These are phyloP conservation scores for Smutsia gigantea DNA, from an alignment of 2,797 vertebrate species.

Conservation along the genomic window DNA sequence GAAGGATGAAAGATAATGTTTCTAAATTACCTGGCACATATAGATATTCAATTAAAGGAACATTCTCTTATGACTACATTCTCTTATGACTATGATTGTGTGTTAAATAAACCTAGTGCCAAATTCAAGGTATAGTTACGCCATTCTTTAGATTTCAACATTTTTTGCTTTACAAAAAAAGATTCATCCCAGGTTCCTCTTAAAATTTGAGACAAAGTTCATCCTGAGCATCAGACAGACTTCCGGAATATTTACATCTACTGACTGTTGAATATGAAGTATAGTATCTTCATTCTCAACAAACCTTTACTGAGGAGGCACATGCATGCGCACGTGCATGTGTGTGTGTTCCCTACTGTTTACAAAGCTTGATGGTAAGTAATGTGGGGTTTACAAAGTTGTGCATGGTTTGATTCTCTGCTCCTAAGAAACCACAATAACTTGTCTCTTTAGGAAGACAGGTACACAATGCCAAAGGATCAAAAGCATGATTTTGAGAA, in stretches of 20 bases:
- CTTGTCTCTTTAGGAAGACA: neutral
- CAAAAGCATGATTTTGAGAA: slow-evolving; percentile 29
- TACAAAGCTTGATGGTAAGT: neutral
- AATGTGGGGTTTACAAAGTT: neutral
- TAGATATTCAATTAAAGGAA: neutral
- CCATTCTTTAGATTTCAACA: neutral
- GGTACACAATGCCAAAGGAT: neutral
- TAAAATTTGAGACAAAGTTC: neutral
- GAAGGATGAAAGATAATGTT: neutral
- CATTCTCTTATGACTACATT: neutral
- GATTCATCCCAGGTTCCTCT: neutral
- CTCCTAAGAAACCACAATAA: neutral
- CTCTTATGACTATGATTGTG: neutral
- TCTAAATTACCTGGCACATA: neutral
- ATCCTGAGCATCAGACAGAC: neutral
- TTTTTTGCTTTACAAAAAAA: neutral
- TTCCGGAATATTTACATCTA: neutral
- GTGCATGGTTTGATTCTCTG: neutral
- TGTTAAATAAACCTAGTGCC: neutral
- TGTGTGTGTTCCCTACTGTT: neutral
- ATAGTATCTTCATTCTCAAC: neutral
- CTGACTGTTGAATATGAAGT: neutral
- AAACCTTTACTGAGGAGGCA: neutral
- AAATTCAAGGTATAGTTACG: neutral
- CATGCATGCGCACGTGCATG: too few species aligned